Percentiles rank a stretch among this genome's conserved stretches.
Evolutionary conservation across 2,888 invertebrate genomes (phyloP).

Genomic region (Caenorhabditis sp.): DNA sequence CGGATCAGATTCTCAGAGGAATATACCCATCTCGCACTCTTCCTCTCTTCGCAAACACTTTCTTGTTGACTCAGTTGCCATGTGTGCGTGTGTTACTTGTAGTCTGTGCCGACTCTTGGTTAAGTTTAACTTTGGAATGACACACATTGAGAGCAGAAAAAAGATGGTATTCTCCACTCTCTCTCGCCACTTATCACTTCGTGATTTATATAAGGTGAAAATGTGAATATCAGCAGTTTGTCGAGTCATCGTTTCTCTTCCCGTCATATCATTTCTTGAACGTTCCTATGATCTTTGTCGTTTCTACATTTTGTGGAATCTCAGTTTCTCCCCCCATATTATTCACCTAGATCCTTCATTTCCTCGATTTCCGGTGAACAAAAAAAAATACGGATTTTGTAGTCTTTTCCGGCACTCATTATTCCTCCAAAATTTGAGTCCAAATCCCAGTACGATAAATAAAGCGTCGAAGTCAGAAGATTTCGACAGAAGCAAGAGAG

Average conservation of each 20-base stretch:
- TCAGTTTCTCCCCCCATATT: too few species aligned
- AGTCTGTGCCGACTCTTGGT: conserved; percentile 13
- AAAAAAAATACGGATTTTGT: conserved; percentile 1
- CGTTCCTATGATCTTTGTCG: neutral
- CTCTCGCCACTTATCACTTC: conserved; percentile 3
- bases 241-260: conserved; percentile 1
- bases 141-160: conserved; percentile 6
- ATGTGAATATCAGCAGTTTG: conserved; percentile 1
- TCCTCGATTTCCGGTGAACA: too few species aligned
- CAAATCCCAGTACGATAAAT: neutral
- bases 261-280: conserved; percentile 3
- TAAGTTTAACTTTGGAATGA: neutral
- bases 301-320: too few species aligned
- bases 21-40: neutral
- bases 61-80: conserved; percentile 10
- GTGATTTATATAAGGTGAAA: neutral
- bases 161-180: neutral
- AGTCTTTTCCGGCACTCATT: neutral
- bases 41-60: conserved; percentile 8
- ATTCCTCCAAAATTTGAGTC: neutral
- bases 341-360: too few species aligned
- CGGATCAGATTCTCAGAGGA: neutral
- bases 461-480: neutral
- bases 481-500: too few species aligned
- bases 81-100: conserved; percentile 32